These are phyloP conservation scores for Scarus forsteni DNA, from an alignment of 2,797 vertebrate genomes.

Conservation along the genomic window DNA sequence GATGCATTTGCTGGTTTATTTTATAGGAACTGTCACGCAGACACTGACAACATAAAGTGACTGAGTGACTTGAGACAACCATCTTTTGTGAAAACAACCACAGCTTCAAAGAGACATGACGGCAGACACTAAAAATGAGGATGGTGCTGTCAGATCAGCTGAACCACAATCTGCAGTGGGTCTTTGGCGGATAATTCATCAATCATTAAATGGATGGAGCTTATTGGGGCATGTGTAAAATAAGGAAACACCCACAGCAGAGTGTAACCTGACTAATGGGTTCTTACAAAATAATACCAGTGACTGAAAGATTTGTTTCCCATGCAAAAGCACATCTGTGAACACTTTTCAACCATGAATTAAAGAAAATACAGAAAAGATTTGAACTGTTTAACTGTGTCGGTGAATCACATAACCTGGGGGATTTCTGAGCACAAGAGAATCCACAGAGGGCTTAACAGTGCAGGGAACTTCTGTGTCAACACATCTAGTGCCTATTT, in stretches of 20 bases:
- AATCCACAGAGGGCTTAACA: conserved; percentile 27
- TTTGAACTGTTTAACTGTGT: not conserved
- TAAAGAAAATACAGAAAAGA: too few species aligned
- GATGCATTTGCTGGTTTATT: conserved; percentile 15
- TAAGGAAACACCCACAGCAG: conserved; percentile 18
- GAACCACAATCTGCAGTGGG: not conserved
- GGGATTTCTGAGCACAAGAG: conserved; percentile 1
- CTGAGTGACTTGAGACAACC: conserved; percentile 13
- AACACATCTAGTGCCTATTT: conserved; percentile 16
- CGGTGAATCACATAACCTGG: not conserved
- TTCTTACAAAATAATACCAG: not conserved
- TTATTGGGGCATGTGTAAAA: conserved; percentile 17
- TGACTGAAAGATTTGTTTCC: not conserved
- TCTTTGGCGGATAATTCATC: conserved; percentile 19
- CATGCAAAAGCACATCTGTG: not conserved
- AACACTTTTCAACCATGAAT: not conserved
- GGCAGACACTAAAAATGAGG: conserved; percentile 13
- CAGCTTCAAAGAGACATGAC: conserved; percentile 13
- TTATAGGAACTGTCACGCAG: conserved; percentile 29
- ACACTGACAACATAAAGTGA: conserved; percentile 15
- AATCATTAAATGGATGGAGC: conserved; percentile 1
- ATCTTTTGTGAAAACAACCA: conserved; percentile 10
- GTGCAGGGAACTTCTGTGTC: not conserved
- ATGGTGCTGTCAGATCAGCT: conserved; percentile 16
- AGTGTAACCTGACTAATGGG: conserved; percentile 6